phyloP scores from a whole-genome alignment of 1,140 invertebrate species.

The Andrena cerasifolii region DNA sequence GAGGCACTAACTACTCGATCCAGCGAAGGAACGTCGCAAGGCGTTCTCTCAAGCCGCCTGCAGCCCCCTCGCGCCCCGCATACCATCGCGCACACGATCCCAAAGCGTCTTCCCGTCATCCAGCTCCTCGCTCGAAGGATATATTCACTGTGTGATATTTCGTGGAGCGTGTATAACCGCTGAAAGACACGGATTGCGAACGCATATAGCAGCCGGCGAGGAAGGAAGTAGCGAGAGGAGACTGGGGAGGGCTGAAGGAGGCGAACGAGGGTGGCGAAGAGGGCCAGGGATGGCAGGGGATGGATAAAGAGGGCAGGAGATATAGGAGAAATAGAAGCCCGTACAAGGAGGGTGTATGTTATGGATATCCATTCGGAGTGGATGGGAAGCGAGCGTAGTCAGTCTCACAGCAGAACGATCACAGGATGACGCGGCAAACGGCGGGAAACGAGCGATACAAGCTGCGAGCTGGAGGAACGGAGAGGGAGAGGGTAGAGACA shows the following conservation, averaged over 20 bases:
- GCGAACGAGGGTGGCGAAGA: constrained; percentile 26
- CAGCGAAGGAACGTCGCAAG: background rate
- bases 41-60: background rate
- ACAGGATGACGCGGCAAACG: constrained; percentile 79
- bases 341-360: constrained; percentile 61
- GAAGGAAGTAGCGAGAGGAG: constrained; percentile 33
- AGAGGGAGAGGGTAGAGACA: constrained; percentile 46
- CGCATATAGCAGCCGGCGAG: constrained; percentile 64
- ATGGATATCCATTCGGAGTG: constrained; percentile 73
- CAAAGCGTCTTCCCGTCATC: constrained; percentile 31
- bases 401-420: constrained; percentile 81
- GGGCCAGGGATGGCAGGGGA: background rate
- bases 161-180: constrained; percentile 72
- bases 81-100: too few species aligned
- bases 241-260: constrained; percentile 41
- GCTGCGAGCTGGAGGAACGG: constrained; percentile 19
- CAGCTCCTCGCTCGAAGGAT: constrained; percentile 35
- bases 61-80: too few species aligned
- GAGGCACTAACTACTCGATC: constrained; percentile 30
- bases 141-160: constrained; percentile 74
- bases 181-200: constrained; percentile 78
- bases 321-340: constrained; percentile 36
- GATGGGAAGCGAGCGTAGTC: constrained; percentile 74
- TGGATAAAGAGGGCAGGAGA: background rate
- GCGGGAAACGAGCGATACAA: constrained; percentile 64